These are phyloP conservation scores for Melieria omissa DNA, from an alignment of 2,888 invertebrate species.

Conservation along the genomic window DNA sequence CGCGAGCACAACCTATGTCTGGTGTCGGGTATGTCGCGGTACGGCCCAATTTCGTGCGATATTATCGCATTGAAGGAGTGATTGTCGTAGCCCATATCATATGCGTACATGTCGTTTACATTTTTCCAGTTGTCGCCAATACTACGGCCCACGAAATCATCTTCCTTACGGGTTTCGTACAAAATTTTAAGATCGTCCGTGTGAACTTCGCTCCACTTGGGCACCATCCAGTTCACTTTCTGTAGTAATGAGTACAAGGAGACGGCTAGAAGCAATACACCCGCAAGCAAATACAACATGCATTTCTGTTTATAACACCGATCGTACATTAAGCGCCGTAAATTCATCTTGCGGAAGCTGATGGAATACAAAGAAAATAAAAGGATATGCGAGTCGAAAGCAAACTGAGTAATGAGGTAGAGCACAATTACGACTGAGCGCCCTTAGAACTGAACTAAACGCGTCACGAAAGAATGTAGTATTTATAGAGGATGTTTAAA, in stretches of 20 bases:
- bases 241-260: constrained; percentile 49
- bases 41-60: constrained; percentile 85
- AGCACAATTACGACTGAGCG: too few relatives aligned
- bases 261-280: constrained; percentile 48
- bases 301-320: too few relatives aligned
- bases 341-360: too few relatives aligned
- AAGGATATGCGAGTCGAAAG: too few relatives aligned
- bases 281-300: constrained; percentile 19
- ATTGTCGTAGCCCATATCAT: constrained; percentile 85
- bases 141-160: constrained; percentile 43
- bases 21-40: constrained; percentile 87
- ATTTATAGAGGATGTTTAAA: too few relatives aligned
- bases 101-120: constrained; percentile 76
- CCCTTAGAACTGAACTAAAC: too few relatives aligned
- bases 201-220: constrained; percentile 21
- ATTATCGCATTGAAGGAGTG: constrained; percentile 94
- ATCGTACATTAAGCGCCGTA: too few relatives aligned
- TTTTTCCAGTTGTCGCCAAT: constrained; percentile 58
- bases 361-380: too few relatives aligned
- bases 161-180: constrained; percentile 46
- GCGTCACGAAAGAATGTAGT: too few relatives aligned
- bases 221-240: constrained; percentile 50
- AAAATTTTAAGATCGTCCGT: constrained; percentile 44
- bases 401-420: too few relatives aligned
- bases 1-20: constrained; percentile 71